A percentile compares a stretch with the other conserved stretches of the same genome.
Evolutionary conservation across 2,888 invertebrate genomes (phyloP).

Genomic region (Neoitamus cyanurus): DNA sequence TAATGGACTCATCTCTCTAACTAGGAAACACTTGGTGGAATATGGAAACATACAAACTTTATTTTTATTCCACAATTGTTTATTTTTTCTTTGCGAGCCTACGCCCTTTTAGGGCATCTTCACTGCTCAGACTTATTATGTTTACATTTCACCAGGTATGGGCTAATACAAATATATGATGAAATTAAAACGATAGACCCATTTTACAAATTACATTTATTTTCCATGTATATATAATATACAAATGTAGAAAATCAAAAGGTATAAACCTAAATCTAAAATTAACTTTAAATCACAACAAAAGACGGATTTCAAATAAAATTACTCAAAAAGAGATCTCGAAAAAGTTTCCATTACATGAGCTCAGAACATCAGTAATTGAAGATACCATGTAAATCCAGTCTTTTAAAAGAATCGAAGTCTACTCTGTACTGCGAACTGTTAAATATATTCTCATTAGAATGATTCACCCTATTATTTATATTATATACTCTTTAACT

Average conservation of each 20-base stretch:
- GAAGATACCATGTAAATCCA: not conserved
- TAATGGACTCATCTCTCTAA: too few relatives aligned
- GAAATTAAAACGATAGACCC: not conserved
- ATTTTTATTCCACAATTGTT: too few relatives aligned
- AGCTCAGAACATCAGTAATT: not conserved
- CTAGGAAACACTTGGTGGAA: too few relatives aligned
- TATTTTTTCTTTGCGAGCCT: too few relatives aligned
- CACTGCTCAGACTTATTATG: too few relatives aligned
- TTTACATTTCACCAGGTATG: too few relatives aligned
- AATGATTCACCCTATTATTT: not conserved
- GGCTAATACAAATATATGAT: not conserved
- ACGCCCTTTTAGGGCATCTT: too few relatives aligned
- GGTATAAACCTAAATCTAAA: not conserved
- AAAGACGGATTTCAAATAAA: conserved; percentile 32
- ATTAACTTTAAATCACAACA: conserved; percentile 25
- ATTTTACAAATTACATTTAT: conserved; percentile 36
- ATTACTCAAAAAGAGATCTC: conserved; percentile 32
- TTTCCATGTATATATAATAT: conserved; percentile 43
- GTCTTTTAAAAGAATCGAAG: not conserved
- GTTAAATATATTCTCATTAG: not conserved
- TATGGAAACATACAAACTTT: too few relatives aligned
- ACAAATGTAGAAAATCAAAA: conserved; percentile 19
- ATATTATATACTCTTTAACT: not conserved
- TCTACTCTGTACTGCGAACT: not conserved
- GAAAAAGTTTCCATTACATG: not conserved